phyloP scores from a whole-genome alignment of 2,113 vertebrate genomes.

The Microtus oregoni region DNA sequence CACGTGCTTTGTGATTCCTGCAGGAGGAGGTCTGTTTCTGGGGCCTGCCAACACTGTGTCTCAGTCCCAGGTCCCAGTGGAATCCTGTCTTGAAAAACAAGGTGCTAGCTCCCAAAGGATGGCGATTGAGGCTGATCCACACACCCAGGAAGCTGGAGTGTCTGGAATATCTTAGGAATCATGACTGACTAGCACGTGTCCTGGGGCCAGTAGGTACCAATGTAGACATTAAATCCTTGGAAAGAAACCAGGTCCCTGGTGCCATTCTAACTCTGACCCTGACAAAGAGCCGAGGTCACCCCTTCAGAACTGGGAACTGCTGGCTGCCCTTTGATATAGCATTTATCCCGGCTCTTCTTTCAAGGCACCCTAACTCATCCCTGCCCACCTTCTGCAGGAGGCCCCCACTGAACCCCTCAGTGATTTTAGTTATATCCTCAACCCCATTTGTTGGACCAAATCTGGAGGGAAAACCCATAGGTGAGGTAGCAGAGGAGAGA shows the following conservation, averaged over 20 bases:
- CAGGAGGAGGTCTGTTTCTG: background rate
- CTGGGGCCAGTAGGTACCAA: background rate
- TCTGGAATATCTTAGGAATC: background rate
- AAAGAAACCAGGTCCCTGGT: background rate
- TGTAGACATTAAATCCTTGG: background rate
- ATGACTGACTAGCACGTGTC: background rate
- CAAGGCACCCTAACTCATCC: slow-evolving; percentile 6
- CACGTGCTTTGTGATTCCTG: background rate
- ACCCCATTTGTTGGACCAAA: slow-evolving; percentile 50
- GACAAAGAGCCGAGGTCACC: background rate
- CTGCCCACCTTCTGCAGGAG: background rate
- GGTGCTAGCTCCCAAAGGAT: background rate
- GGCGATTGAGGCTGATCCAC: background rate
- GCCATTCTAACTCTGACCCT: background rate
- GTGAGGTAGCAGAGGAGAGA: slow-evolving; percentile 20
- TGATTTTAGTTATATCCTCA: background rate
- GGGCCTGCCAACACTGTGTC: background rate
- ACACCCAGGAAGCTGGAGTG: too few relatives aligned
- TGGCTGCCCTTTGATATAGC: background rate
- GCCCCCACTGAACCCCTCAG: background rate
- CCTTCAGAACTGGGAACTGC: background rate
- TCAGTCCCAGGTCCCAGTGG: background rate
- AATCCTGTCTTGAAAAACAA: background rate
- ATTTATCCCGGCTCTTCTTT: slow-evolving; percentile 56
- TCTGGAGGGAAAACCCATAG: slow-evolving; percentile 25